phyloP scores from a whole-genome alignment of 2,113 vertebrate species.

The Thamnaconus septentrionalis region DNA sequence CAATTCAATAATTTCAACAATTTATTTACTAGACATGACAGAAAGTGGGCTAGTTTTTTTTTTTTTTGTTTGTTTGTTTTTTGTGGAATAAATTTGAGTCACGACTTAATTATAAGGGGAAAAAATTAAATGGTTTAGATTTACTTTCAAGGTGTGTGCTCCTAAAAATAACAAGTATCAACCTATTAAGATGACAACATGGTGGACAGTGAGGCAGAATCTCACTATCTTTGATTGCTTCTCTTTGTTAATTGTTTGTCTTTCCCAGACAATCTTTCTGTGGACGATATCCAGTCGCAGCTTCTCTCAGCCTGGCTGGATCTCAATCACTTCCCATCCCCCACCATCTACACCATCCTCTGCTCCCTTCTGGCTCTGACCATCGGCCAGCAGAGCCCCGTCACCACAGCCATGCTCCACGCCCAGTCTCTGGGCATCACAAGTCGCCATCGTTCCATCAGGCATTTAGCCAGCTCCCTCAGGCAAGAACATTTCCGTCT shows the following conservation, averaged over 20 bases:
- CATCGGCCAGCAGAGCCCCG: conserved; percentile 70
- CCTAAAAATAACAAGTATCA: too few species aligned
- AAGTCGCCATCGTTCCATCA: conserved; percentile 82
- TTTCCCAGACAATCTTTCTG: conserved; percentile 69
- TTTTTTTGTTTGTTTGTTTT: too few species aligned
- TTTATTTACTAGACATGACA: too few species aligned
- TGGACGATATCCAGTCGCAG: conserved; percentile 71
- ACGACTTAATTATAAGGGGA: too few species aligned
- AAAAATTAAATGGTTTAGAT: too few species aligned
- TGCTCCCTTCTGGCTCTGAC: conserved; percentile 82
- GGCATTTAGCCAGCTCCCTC: conserved; percentile 77
- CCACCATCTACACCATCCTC: conserved; percentile 76
- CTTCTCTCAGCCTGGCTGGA: conserved; percentile 77
- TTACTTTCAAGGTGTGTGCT: too few species aligned
- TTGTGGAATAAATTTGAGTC: too few species aligned
- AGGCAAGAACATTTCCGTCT: conserved; percentile 67
- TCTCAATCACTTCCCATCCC: conserved; percentile 83
- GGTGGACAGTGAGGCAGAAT: too few species aligned
- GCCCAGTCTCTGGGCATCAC: conserved; percentile 83
- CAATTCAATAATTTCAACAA: too few species aligned
- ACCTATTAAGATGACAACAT: too few species aligned
- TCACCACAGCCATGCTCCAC: conserved; percentile 82
- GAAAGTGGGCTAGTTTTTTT: too few species aligned
- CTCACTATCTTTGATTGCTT: too few species aligned
- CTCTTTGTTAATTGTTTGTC: neutral